A percentile compares a stretch with the other conserved stretches of the same genome.
These are phyloP conservation scores for Petrolisthes manimaculis DNA, from an alignment of 2,888 invertebrate genomes.

Conservation along the genomic window DNA sequence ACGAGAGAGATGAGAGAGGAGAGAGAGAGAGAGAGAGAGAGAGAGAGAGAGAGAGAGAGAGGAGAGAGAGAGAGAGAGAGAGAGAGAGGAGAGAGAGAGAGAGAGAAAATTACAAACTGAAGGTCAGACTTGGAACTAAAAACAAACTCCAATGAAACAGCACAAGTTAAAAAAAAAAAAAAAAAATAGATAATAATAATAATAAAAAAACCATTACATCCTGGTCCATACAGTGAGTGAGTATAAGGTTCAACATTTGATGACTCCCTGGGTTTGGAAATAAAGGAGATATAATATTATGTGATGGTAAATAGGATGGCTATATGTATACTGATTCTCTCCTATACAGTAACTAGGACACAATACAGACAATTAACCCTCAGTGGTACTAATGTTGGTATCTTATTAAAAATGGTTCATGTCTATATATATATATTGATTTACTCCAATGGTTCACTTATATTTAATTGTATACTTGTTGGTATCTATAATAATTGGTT, in stretches of 20 bases:
- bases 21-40: slow-evolving; percentile 2
- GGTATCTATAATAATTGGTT: too few species aligned
- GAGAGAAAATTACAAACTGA: neutral
- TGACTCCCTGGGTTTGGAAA: neutral
- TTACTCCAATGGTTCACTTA: too few species aligned
- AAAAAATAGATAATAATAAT: neutral
- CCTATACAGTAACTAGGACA: too few species aligned
- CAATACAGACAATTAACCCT: too few species aligned
- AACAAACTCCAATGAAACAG: neutral
- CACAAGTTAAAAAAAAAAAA: neutral
- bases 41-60: neutral
- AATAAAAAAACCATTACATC: neutral
- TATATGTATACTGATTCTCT: too few species aligned
- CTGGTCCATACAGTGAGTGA: neutral
- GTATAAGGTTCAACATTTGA: neutral
- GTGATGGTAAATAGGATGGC: too few species aligned
- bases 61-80: slow-evolving; percentile 11
- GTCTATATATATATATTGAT: too few species aligned
- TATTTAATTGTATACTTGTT: too few species aligned
- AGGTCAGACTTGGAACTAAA: neutral
- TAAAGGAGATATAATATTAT: too few species aligned
- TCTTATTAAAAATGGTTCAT: too few species aligned
- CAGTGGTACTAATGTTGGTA: too few species aligned
- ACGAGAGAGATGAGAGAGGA: neutral
- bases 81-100: neutral